Evolutionary conservation across 2,888 invertebrate species (phyloP).

Genomic region (Napeogenes inachia): DNA sequence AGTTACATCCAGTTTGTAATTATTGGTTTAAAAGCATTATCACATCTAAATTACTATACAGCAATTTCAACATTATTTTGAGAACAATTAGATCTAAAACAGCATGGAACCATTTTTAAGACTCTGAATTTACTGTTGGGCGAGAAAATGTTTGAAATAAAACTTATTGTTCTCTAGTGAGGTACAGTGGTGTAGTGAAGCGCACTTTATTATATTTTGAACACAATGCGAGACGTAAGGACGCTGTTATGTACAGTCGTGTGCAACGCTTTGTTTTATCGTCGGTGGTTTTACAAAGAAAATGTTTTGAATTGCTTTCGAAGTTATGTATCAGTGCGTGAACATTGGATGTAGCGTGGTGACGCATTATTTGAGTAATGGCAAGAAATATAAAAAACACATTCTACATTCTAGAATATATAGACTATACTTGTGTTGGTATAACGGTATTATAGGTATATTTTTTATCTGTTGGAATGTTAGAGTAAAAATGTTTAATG

Average conservation of each 20-base stretch:
- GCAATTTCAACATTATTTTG: background rate
- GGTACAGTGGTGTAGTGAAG: constrained; percentile 45
- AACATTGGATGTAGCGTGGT: constrained; percentile 1
- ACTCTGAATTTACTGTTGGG: constrained; percentile 26
- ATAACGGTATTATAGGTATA: too few species aligned
- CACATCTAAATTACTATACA: background rate
- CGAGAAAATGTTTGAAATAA: constrained; percentile 32
- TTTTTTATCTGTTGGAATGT: too few species aligned
- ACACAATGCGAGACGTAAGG: constrained; percentile 45
- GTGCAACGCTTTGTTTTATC: constrained; percentile 24
- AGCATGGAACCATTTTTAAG: constrained; percentile 8
- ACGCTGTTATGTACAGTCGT: constrained; percentile 38
- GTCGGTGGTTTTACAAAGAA: constrained; percentile 25
- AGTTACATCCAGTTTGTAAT: too few species aligned
- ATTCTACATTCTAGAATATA: background rate
- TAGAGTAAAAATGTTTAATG: too few species aligned
- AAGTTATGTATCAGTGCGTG: constrained; percentile 20
- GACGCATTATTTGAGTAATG: constrained; percentile 4
- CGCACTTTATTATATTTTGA: constrained; percentile 52
- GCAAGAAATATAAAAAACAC: background rate
- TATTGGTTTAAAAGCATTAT: too few species aligned
- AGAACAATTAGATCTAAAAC: background rate
- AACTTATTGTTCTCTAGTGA: constrained; percentile 42
- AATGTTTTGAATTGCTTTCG: constrained; percentile 24
- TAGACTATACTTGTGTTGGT: too few species aligned